These are phyloP conservation scores for Xyliphius kryptos DNA, from an alignment of 2,113 vertebrate genomes.

Conservation along the genomic window DNA sequence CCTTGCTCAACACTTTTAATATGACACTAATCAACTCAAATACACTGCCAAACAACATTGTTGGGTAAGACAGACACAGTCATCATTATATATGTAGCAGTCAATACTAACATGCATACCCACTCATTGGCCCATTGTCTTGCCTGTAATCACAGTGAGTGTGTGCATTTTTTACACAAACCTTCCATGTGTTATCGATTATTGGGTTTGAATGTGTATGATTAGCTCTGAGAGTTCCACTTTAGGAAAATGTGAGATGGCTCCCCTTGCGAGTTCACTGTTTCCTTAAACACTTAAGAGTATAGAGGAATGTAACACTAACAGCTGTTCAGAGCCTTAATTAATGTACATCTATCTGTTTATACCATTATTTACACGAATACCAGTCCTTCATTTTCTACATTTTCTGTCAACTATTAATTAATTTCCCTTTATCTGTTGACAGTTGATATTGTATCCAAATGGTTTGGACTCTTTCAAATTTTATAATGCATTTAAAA, in stretches of 20 bases:
- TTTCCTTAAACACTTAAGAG: constrained; percentile 12
- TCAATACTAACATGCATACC: constrained; percentile 26
- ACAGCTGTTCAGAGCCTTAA: constrained; percentile 27
- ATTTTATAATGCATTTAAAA: too few species aligned
- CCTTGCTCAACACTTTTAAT: neutral
- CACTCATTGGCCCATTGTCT: constrained; percentile 5
- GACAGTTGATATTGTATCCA: neutral
- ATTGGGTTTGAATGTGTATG: constrained; percentile 5
- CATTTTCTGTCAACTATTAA: too few species aligned
- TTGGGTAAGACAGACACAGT: constrained; percentile 19
- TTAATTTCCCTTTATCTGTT: neutral
- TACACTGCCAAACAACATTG: constrained; percentile 30
- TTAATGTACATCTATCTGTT: neutral
- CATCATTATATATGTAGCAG: constrained; percentile 38
- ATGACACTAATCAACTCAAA: constrained; percentile 11
- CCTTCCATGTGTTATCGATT: neutral
- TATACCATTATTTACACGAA: neutral
- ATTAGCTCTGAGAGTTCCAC: neutral
- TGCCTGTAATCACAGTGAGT: constrained; percentile 15
- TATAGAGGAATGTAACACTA: constrained; percentile 21
- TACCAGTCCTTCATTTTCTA: too few species aligned
- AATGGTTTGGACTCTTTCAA: too few species aligned
- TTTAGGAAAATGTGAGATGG: constrained; percentile 8
- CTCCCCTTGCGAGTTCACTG: constrained; percentile 32
- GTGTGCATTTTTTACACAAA: constrained; percentile 18